These are phyloP conservation scores for Guaruba guarouba DNA, from an alignment of 2,113 vertebrate genomes.

Conservation along the genomic window DNA sequence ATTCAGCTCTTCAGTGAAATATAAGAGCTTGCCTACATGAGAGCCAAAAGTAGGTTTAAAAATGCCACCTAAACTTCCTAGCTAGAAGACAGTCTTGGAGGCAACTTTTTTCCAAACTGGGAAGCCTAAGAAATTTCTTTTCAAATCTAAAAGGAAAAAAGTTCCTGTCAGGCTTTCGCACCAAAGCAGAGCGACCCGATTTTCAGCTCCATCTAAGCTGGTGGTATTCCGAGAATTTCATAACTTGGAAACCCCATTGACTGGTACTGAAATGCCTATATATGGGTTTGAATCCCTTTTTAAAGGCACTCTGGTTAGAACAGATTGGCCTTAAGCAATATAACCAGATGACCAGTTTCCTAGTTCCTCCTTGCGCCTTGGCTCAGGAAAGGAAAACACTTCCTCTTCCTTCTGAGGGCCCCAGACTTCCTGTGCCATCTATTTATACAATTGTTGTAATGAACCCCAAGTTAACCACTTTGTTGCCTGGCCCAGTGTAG, in stretches of 20 bases:
- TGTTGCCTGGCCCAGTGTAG: neutral
- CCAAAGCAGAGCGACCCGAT: neutral
- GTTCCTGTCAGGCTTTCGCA: neutral
- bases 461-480: constrained; percentile 55
- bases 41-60: neutral
- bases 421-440: constrained; percentile 65
- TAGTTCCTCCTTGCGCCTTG: constrained; percentile 61
- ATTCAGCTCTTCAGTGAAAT: neutral
- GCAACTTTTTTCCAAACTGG: neutral
- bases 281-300: neutral
- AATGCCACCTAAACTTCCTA: neutral
- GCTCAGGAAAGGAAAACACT: constrained; percentile 55
- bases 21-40: neutral
- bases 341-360: constrained; percentile 44
- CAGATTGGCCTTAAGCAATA: constrained; percentile 15
- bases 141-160: neutral
- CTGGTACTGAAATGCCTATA: neutral
- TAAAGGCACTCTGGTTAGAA: neutral
- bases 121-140: neutral
- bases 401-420: constrained; percentile 58
- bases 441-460: constrained; percentile 57
- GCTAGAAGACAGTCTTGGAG: neutral
- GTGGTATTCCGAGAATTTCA: neutral
- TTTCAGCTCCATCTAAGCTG: neutral
- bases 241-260: neutral